These are phyloP conservation scores for Arctia plantaginis DNA, from an alignment of 2,888 invertebrate species.

Conservation along the genomic window DNA sequence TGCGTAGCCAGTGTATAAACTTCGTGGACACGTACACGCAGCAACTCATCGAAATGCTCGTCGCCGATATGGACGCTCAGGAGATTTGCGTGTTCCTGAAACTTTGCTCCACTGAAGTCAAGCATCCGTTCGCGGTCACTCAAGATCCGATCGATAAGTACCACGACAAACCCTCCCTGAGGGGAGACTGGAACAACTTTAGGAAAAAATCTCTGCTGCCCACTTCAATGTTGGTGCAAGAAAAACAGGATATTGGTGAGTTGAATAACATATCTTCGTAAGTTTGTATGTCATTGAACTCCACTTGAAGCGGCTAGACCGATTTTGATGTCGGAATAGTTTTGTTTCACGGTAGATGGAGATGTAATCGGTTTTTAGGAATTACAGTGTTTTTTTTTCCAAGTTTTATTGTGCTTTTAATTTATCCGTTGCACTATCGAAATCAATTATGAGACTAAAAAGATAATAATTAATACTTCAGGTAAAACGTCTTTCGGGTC, in stretches of 20 bases:
- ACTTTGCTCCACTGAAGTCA: slow-evolving; percentile 87
- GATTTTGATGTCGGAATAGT: too few species aligned
- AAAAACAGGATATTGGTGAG: slow-evolving; percentile 74
- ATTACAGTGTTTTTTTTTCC: too few species aligned
- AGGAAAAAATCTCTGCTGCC: slow-evolving; percentile 68
- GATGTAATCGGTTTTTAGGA: too few species aligned
- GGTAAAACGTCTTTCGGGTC: too few species aligned
- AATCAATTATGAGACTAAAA: too few species aligned
- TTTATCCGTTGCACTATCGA: too few species aligned
- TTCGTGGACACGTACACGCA: slow-evolving; percentile 92
- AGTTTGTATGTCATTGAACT: background rate
- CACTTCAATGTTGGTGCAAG: slow-evolving; percentile 64
- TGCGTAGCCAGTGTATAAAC: slow-evolving; percentile 89
- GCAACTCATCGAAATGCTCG: slow-evolving; percentile 91
- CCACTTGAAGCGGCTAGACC: too few species aligned
- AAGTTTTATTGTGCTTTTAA: too few species aligned
- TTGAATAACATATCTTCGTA: background rate
- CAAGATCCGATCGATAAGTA: slow-evolving; percentile 67
- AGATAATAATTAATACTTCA: too few species aligned
- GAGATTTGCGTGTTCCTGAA: slow-evolving; percentile 93
- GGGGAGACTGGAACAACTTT: slow-evolving; percentile 76
- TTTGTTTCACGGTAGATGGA: too few species aligned
- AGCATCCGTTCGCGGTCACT: slow-evolving; percentile 67
- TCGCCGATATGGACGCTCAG: slow-evolving; percentile 88
- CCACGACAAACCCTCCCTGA: slow-evolving; percentile 71